phyloP scores from a whole-genome alignment of 2,113 vertebrate species.

The Eidolon helvum region DNA sequence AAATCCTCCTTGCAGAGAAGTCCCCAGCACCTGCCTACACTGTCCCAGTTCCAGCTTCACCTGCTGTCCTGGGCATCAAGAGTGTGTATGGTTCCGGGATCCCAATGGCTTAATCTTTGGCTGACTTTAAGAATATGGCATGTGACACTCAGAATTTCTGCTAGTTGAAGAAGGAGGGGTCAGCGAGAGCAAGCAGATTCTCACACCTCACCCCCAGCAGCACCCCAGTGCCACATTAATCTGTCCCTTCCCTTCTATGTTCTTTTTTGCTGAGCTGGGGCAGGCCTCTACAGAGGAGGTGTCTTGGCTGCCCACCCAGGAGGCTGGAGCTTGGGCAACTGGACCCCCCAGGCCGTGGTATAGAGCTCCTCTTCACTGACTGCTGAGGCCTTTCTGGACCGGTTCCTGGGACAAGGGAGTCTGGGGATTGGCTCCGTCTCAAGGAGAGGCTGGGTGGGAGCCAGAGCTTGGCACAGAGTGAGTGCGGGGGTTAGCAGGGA shows the following conservation, averaged over 20 bases:
- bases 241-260: background rate
- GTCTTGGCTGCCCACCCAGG: conserved; percentile 9
- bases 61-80: background rate
- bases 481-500: background rate
- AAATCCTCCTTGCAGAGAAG: background rate
- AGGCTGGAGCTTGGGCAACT: background rate
- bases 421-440: conserved; percentile 51
- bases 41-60: background rate
- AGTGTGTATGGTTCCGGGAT: background rate
- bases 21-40: background rate
- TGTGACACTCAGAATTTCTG: background rate
- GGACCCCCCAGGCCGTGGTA: conserved; percentile 20
- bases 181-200: background rate
- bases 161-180: background rate
- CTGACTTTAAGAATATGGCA: background rate
- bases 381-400: conserved; percentile 46
- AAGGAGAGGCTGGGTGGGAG: conserved; percentile 36
- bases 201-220: background rate
- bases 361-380: background rate
- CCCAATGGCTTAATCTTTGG: background rate
- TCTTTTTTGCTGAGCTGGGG: background rate
- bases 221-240: background rate
- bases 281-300: background rate
- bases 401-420: conserved; percentile 52
- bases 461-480: conserved; percentile 41